Evolutionary conservation across 2,888 invertebrate species (phyloP).

Genomic region (Eupithecia subfuscata): DNA sequence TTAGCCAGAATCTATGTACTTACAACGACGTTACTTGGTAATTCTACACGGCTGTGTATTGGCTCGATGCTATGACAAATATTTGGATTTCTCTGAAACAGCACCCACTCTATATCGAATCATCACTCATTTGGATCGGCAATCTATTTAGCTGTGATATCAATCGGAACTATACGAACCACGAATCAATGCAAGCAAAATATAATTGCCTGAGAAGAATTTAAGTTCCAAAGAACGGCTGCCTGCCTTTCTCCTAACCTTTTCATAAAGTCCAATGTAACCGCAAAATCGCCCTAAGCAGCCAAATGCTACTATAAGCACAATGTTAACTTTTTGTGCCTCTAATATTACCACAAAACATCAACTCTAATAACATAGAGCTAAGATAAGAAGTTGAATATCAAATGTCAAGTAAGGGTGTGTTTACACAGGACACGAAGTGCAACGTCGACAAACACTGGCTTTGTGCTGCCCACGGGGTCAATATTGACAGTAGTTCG

Average conservation of each 20-base stretch:
- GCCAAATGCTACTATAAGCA: constrained; percentile 80
- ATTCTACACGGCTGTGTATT: constrained; percentile 36
- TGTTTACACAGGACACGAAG: constrained; percentile 82
- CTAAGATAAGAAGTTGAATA: constrained; percentile 54
- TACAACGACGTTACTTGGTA: constrained; percentile 39
- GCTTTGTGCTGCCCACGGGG: constrained; percentile 80
- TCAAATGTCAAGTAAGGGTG: constrained; percentile 72
- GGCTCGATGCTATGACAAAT: constrained; percentile 49
- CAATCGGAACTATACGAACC: not conserved
- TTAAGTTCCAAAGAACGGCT: not conserved
- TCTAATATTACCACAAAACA: constrained; percentile 53
- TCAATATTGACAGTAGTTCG: constrained; percentile 80
- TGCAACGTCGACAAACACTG: constrained; percentile 81
- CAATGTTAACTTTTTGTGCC: constrained; percentile 74
- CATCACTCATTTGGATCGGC: constrained; percentile 58
- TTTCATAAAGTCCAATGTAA: constrained; percentile 60
- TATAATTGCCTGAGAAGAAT: not conserved
- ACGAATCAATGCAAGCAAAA: not conserved
- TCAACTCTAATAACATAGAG: constrained; percentile 47
- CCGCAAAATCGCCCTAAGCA: constrained; percentile 76
- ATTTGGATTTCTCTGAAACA: constrained; percentile 51
- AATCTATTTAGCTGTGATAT: not conserved
- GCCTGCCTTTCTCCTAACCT: constrained; percentile 55
- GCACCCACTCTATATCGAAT: constrained; percentile 50
- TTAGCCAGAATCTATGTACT: not conserved